Evolutionary conservation across 2,888 invertebrate genomes (phyloP).

Genomic region (Ceraclea dissimilis): DNA sequence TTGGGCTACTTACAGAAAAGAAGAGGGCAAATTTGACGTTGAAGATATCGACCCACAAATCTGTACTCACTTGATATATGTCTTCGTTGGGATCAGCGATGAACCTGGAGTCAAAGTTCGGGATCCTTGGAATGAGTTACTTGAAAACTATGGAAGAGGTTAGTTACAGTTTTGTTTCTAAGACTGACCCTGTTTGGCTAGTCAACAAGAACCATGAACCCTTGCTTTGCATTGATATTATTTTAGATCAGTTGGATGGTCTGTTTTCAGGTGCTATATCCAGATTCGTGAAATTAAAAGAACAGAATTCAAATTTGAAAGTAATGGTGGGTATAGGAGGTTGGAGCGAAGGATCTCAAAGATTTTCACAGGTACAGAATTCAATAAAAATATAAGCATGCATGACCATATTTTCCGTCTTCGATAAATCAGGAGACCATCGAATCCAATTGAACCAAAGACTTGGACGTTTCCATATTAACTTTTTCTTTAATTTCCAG

Average conservation of each 20-base stretch:
- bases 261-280: slow-evolving; percentile 43
- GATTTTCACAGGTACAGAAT: slow-evolving; percentile 44
- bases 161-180: not conserved
- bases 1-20: slow-evolving; percentile 65
- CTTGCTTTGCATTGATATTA: too few species aligned
- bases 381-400: not conserved
- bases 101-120: slow-evolving; percentile 47
- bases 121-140: slow-evolving; percentile 56
- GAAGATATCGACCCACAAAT: slow-evolving; percentile 56
- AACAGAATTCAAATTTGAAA: slow-evolving; percentile 45
- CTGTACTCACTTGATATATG: slow-evolving; percentile 70
- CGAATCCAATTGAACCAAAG: too few species aligned
- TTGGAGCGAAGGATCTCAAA: slow-evolving; percentile 57
- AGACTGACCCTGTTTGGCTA: too few species aligned
- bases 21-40: slow-evolving; percentile 58
- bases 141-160: slow-evolving; percentile 48
- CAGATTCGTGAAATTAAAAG: slow-evolving; percentile 48
- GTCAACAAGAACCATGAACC: too few species aligned
- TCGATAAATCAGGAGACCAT: too few species aligned
- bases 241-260: too few species aligned
- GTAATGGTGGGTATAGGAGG: slow-evolving; percentile 60
- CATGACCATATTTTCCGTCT: too few species aligned
- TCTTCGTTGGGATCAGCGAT: slow-evolving; percentile 57
- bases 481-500: slow-evolving; percentile 9
- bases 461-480: too few species aligned